These are phyloP conservation scores for Eupithecia pulchellata DNA, from an alignment of 2,888 invertebrate genomes.

Conservation along the genomic window DNA sequence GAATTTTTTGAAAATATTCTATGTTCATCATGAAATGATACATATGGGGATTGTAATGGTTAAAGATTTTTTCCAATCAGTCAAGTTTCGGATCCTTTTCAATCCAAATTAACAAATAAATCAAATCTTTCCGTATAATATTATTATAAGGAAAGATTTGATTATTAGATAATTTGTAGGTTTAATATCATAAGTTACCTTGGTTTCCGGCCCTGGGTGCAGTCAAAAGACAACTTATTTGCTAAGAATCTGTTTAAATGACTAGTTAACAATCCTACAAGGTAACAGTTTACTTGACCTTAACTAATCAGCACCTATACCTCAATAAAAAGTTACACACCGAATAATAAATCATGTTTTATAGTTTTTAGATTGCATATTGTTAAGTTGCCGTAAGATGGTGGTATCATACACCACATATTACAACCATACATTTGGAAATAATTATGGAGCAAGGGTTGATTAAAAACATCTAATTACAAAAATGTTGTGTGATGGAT, in stretches of 20 bases:
- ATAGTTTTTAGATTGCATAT: constrained; percentile 3
- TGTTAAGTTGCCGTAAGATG: background rate
- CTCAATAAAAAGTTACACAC: background rate
- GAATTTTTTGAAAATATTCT: too few species aligned
- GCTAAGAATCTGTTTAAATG: constrained; percentile 16
- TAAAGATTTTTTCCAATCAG: too few species aligned
- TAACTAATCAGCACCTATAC: constrained; percentile 15
- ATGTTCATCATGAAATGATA: too few species aligned
- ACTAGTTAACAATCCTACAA: background rate
- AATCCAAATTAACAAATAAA: too few species aligned
- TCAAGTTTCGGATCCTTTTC: too few species aligned
- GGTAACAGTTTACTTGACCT: constrained; percentile 21
- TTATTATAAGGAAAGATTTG: too few species aligned
- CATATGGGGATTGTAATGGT: too few species aligned
- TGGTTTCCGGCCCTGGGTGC: constrained; percentile 13
- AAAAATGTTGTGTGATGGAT: too few species aligned
- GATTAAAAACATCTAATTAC: too few species aligned
- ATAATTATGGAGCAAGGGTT: background rate
- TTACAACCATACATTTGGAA: background rate
- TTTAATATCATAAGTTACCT: constrained; percentile 14
- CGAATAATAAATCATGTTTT: constrained; percentile 11
- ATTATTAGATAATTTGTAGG: constrained; percentile 1
- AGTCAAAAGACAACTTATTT: constrained; percentile 13
- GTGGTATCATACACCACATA: background rate
- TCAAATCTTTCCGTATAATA: too few species aligned